A percentile compares a stretch with the other conserved stretches of the same genome.
phyloP scores from a whole-genome alignment of 2,888 invertebrate genomes.

The Romanomermis culicivorax region DNA sequence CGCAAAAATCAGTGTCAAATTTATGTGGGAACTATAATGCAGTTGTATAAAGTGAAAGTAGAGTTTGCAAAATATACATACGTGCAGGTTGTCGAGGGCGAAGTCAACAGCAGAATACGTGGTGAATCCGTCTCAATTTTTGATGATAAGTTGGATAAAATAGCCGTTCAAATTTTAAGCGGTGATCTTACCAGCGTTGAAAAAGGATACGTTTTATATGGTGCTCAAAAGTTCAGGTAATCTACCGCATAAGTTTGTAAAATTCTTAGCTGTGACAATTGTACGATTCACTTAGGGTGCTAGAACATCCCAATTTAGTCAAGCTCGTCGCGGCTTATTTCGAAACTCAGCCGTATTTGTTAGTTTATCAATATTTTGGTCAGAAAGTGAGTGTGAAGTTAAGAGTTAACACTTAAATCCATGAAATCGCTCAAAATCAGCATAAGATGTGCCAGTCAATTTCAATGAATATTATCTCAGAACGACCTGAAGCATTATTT shows the following conservation, averaged over 20 bases:
- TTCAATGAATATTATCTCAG: neutral
- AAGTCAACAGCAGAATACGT: slow-evolving; percentile 10
- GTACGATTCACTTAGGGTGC: slow-evolving; percentile 44
- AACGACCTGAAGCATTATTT: neutral
- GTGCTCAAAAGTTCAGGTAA: slow-evolving; percentile 35
- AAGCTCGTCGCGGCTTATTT: slow-evolving; percentile 16
- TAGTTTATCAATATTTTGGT: neutral
- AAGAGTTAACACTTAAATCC: too few relatives aligned
- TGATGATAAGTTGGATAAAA: too few relatives aligned
- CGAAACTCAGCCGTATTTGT: neutral
- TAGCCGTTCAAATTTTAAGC: neutral
- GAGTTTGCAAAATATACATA: too few relatives aligned
- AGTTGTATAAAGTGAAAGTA: too few relatives aligned
- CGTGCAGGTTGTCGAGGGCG: slow-evolving; percentile 19
- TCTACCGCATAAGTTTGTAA: too few relatives aligned
- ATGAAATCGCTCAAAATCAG: too few relatives aligned
- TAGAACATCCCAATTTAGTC: slow-evolving; percentile 30
- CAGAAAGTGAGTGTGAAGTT: neutral
- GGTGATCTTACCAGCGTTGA: neutral
- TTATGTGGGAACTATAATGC: too few relatives aligned
- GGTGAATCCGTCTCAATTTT: too few relatives aligned
- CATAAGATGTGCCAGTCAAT: too few relatives aligned
- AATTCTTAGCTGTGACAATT: too few relatives aligned
- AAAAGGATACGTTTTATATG: neutral
- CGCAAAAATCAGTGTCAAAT: too few relatives aligned